Evolutionary conservation across 2,888 invertebrate species (phyloP).

Genomic region (Andrena minutula): DNA sequence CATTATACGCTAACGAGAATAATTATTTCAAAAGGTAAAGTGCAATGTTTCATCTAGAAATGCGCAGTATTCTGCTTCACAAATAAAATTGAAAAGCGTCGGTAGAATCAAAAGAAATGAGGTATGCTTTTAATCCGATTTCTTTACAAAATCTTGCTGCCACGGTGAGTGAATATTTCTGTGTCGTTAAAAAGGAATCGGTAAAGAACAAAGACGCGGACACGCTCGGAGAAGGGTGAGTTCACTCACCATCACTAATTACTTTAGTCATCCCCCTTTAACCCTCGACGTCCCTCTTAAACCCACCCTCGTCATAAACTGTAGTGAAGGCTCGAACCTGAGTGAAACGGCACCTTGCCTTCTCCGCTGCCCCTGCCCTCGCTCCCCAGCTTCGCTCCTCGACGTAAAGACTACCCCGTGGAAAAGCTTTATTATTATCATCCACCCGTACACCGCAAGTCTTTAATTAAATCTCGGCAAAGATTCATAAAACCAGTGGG

Average conservation of each 20-base stretch:
- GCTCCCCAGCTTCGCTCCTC: conserved; percentile 33
- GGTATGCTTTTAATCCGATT: conserved; percentile 24
- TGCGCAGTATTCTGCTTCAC: neutral
- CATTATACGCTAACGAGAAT: too few species aligned
- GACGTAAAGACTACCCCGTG: conserved; percentile 70
- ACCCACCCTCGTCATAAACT: conserved; percentile 76
- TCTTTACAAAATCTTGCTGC: conserved; percentile 26
- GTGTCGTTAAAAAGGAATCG: conserved; percentile 61
- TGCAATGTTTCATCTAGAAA: neutral
- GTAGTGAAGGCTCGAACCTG: conserved; percentile 73
- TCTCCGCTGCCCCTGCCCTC: conserved; percentile 31
- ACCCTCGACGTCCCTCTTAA: conserved; percentile 73
- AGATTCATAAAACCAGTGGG: conserved; percentile 69
- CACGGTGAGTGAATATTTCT: conserved; percentile 60
- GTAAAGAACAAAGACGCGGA: conserved; percentile 61
- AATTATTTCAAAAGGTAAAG: too few species aligned
- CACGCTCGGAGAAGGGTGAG: conserved; percentile 58
- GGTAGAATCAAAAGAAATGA: too few species aligned
- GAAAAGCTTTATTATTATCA: conserved; percentile 75
- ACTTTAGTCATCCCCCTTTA: conserved; percentile 77
- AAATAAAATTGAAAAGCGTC: neutral
- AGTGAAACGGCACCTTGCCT: conserved; percentile 70
- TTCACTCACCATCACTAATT: conserved; percentile 80
- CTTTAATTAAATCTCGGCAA: conserved; percentile 74
- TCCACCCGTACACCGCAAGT: conserved; percentile 71